Percentiles rank a stretch among this genome's conserved stretches.
Evolutionary conservation across 1,140 invertebrate species (phyloP).

Genomic region (Venustaconcha ellipsiformis): DNA sequence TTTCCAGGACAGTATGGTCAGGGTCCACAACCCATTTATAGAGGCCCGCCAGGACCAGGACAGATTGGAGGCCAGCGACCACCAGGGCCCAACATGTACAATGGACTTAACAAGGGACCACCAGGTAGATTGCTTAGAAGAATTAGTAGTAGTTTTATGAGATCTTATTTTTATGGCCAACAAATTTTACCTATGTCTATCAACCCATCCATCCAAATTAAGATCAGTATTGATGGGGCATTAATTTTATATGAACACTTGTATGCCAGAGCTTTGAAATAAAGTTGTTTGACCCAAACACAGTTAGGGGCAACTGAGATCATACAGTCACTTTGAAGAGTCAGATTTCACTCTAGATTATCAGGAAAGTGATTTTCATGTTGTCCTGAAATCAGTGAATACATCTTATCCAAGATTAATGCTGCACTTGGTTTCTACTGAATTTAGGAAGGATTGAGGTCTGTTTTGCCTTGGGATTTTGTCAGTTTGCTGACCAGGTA

Average conservation of each 20-base stretch:
- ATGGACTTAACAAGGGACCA: constrained; percentile 24
- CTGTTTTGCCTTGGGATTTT: too few relatives aligned
- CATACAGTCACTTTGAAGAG: too few relatives aligned
- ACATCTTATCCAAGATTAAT: too few relatives aligned
- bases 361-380: too few relatives aligned
- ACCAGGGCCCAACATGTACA: constrained; percentile 28
- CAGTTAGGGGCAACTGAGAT: too few relatives aligned
- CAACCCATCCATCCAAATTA: not conserved
- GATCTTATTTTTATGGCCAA: not conserved
- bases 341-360: too few relatives aligned
- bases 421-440: too few relatives aligned
- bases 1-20: constrained; percentile 40
- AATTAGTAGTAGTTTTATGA: not conserved
- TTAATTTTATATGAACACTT: not conserved
- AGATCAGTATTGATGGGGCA: not conserved
- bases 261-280: too few relatives aligned
- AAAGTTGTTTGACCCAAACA: too few relatives aligned
- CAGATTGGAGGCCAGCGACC: constrained; percentile 19
- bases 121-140: constrained; percentile 8
- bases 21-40: constrained; percentile 19
- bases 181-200: not conserved
- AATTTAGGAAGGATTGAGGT: too few relatives aligned
- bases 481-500: too few relatives aligned
- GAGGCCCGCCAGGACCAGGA: constrained; percentile 9
- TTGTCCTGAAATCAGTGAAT: too few relatives aligned